A percentile compares a stretch with the other conserved stretches of the same genome.
These are phyloP conservation scores for Benthosema pterotum DNA, from an alignment of 2,797 vertebrate genomes.

Conservation along the genomic window DNA sequence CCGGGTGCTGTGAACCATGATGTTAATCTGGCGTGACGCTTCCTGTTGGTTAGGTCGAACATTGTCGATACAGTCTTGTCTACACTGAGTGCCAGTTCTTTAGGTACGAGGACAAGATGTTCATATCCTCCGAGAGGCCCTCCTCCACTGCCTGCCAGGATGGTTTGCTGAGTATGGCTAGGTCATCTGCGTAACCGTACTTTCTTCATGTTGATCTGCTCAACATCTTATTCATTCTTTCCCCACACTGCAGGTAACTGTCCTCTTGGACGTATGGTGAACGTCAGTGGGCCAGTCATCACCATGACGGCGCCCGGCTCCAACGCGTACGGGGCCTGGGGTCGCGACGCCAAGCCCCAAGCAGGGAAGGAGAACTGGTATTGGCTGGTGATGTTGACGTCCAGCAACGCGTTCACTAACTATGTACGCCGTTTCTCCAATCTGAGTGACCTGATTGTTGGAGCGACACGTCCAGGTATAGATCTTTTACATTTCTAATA, in stretches of 20 bases:
- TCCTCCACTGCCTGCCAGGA: too few species aligned
- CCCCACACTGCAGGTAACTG: slow-evolving; percentile 67
- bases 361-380: slow-evolving; percentile 72
- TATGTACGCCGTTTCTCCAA: slow-evolving; percentile 70
- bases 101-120: too few species aligned
- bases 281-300: slow-evolving; percentile 57
- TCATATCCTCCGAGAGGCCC: too few species aligned
- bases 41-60: too few species aligned
- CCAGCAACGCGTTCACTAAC: slow-evolving; percentile 53
- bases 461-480: slow-evolving; percentile 60
- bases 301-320: slow-evolving; percentile 63
- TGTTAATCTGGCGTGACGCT: too few species aligned
- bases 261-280: slow-evolving; percentile 57
- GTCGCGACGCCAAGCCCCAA: slow-evolving; percentile 73
- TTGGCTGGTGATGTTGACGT: slow-evolving; percentile 73
- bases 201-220: not conserved
- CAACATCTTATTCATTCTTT: too few species aligned
- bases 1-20: too few species aligned
- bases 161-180: too few species aligned
- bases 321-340: slow-evolving; percentile 75
- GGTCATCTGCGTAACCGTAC: too few species aligned
- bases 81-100: too few species aligned
- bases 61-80: too few species aligned
- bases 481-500: too few species aligned
- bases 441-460: slow-evolving; percentile 66